Evolutionary conservation across 2,113 vertebrate species (phyloP).

Genomic region (Triplophysa tibetana): DNA sequence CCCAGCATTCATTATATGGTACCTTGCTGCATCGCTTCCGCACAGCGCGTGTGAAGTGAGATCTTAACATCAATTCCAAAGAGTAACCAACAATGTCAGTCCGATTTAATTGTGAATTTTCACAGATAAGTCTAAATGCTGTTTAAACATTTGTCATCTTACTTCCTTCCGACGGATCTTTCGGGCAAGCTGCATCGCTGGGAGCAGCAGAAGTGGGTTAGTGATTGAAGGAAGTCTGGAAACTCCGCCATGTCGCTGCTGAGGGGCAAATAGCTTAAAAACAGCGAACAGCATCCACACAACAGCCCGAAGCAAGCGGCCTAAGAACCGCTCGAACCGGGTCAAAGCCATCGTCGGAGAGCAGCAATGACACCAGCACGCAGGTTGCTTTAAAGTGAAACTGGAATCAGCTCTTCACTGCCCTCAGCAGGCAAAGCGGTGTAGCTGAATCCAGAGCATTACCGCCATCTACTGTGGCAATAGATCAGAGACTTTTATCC

Average conservation of each 20-base stretch:
- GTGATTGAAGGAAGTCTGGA: conserved; percentile 51
- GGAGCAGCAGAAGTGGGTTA: conserved; percentile 61
- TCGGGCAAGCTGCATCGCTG: conserved; percentile 63
- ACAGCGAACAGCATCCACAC: conserved; percentile 56
- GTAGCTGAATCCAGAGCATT: not conserved
- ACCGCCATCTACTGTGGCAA: too few relatives aligned
- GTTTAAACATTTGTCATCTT: not conserved
- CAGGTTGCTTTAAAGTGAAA: not conserved
- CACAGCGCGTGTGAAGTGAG: not conserved
- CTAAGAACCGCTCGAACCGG: conserved; percentile 51
- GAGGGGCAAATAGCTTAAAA: conserved; percentile 44
- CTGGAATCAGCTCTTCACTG: conserved; percentile 28
- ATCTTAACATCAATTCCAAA: not conserved
- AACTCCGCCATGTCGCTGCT: not conserved
- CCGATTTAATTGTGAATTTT: not conserved
- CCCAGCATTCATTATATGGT: conserved; percentile 41
- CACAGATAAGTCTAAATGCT: not conserved
- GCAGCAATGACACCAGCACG: conserved; percentile 1
- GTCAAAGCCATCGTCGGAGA: conserved; percentile 60
- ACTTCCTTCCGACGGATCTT: conserved; percentile 69
- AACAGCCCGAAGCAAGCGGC: conserved; percentile 54
- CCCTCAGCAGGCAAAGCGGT: conserved; percentile 47
- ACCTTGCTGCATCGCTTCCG: conserved; percentile 32
- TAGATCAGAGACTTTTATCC: too few relatives aligned
- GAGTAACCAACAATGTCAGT: not conserved